Conservation (phyloP, 2,888 invertebrate species). For the Metopia argyrocephala region DNA sequence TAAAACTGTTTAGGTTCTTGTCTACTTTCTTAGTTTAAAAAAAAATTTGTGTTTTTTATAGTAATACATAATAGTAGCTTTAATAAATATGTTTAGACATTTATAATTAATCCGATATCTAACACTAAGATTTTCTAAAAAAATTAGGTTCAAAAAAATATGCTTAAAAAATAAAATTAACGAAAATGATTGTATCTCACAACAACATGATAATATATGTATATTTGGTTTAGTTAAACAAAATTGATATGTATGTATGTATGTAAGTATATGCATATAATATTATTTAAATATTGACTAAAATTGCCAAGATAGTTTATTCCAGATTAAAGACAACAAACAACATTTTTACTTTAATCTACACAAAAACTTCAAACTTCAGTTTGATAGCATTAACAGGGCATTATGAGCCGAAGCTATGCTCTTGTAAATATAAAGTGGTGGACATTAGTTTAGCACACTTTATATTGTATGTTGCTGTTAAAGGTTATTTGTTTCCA, state of each 20-base stretch:
- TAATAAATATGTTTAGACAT: slow-evolving; percentile 47
- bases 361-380: too few species aligned
- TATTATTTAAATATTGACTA: slow-evolving; percentile 8
- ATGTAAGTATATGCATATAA: too few species aligned
- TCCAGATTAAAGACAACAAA: too few species aligned
- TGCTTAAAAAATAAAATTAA: slow-evolving; percentile 48
- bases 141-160: slow-evolving; percentile 44
- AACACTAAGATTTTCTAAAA: slow-evolving; percentile 22
- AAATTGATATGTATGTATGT: too few species aligned
- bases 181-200: slow-evolving; percentile 77
- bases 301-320: too few species aligned
- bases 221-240: not conserved
- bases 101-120: slow-evolving; percentile 26
- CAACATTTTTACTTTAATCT: too few species aligned
- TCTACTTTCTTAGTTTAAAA: slow-evolving; percentile 29
- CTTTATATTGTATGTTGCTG: too few species aligned
- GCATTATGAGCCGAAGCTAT: too few species aligned
- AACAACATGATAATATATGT: slow-evolving; percentile 72
- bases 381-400: too few species aligned
- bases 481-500: too few species aligned
- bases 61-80: not conserved
- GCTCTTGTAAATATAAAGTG: too few species aligned
- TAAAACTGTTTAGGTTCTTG: slow-evolving; percentile 27
- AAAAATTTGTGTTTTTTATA: slow-evolving; percentile 12
- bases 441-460: too few species aligned